phyloP scores from a whole-genome alignment of 2,113 vertebrate genomes.

The Atlantisia rogersi region DNA sequence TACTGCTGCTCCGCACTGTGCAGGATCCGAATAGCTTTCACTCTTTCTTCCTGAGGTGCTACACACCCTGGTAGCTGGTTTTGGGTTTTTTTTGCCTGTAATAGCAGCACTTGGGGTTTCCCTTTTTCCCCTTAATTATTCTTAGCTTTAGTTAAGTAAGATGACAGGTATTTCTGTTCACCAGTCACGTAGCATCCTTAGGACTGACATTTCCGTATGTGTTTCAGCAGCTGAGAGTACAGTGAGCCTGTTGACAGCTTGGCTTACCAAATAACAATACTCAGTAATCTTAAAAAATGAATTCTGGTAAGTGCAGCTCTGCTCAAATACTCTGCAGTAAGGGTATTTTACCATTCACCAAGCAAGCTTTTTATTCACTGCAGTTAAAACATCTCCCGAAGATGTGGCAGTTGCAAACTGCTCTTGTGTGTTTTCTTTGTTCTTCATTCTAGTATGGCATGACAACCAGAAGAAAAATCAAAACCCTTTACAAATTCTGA shows the following conservation, averaged over 20 bases:
- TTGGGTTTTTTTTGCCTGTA: background rate
- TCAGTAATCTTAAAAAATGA: fast-evolving
- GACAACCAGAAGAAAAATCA: background rate
- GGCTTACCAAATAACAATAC: background rate
- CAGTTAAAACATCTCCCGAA: background rate
- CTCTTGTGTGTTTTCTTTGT: background rate
- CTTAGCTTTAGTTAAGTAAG: background rate
- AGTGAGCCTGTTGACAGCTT: background rate
- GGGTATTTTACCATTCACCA: background rate
- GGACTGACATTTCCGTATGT: background rate
- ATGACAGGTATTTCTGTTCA: background rate
- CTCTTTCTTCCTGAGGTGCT: background rate
- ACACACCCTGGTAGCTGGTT: fast-evolving
- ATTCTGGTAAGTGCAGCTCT: background rate
- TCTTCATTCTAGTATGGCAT: background rate
- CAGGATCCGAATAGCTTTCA: background rate
- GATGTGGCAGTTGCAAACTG: background rate
- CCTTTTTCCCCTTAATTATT: background rate
- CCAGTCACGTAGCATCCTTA: background rate
- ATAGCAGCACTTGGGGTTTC: background rate
- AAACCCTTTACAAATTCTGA: background rate
- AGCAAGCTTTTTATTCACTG: background rate
- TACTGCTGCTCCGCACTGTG: background rate
- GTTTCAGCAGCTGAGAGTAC: background rate
- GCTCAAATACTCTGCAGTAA: background rate